These are phyloP conservation scores for Natator depressus DNA, from an alignment of 2,113 vertebrate genomes.

Conservation along the genomic window DNA sequence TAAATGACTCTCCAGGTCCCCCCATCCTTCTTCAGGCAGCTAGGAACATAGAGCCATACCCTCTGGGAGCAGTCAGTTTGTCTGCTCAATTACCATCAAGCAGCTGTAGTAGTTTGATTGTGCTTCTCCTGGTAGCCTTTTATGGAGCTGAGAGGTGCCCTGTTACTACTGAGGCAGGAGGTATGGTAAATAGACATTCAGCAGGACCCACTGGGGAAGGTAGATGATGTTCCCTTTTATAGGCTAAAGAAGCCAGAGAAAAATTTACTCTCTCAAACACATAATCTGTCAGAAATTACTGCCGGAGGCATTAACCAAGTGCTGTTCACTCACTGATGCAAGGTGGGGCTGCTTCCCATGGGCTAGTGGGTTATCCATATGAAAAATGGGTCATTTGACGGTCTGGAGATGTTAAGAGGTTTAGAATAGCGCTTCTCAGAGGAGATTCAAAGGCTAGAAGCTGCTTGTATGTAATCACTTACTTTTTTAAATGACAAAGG, in stretches of 20 bases:
- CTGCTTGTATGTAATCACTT: background rate
- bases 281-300: background rate
- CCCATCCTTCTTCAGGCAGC: background rate
- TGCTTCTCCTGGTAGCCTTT: background rate
- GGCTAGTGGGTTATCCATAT: background rate
- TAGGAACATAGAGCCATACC: background rate
- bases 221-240: rapidly evolving
- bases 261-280: background rate
- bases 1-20: background rate
- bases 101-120: background rate
- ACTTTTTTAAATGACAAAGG: background rate
- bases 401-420: background rate
- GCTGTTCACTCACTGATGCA: rapidly evolving
- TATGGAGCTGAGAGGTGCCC: background rate
- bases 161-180: background rate
- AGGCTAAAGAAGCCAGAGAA: background rate
- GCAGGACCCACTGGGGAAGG: background rate
- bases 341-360: background rate
- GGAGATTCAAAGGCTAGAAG: background rate
- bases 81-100: background rate
- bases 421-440: background rate
- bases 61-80: background rate
- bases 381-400: background rate
- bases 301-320: background rate
- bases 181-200: background rate